phyloP scores from a whole-genome alignment of 2,888 invertebrate genomes.

The Lobophora halterata region DNA sequence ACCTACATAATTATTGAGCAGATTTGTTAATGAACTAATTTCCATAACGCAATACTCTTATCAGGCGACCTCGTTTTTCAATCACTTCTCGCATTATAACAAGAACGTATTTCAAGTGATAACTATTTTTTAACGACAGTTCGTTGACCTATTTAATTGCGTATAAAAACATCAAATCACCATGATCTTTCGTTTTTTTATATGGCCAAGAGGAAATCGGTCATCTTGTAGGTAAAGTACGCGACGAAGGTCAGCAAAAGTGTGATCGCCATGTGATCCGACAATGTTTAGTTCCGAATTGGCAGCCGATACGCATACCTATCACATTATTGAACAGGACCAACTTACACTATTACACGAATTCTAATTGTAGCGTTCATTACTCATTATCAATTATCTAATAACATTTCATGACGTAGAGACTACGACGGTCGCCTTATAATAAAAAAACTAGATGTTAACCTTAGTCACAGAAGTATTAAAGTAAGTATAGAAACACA shows the following conservation, averaged over 20 bases:
- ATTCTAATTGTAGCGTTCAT: slow-evolving; percentile 10
- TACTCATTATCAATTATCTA: slow-evolving; percentile 16
- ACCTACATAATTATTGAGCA: slow-evolving; percentile 7
- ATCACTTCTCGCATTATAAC: slow-evolving; percentile 13
- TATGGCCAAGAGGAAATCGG: not conserved
- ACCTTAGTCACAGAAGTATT: too few relatives aligned
- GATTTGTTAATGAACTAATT: slow-evolving; percentile 4
- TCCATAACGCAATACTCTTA: slow-evolving; percentile 29
- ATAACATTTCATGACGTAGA: slow-evolving; percentile 3
- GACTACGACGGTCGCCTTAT: slow-evolving; percentile 2
- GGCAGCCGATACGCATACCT: slow-evolving; percentile 18
- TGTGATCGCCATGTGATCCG: slow-evolving; percentile 12
- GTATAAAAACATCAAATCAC: slow-evolving; percentile 10
- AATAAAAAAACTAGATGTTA: too few relatives aligned
- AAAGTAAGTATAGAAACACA: too few relatives aligned
- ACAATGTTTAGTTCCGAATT: slow-evolving; percentile 10
- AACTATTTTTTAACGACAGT: slow-evolving; percentile 13
- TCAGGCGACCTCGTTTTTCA: slow-evolving; percentile 32
- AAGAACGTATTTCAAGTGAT: slow-evolving; percentile 10
- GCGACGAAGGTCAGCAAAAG: slow-evolving; percentile 10
- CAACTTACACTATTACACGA: slow-evolving; percentile 8
- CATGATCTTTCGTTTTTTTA: not conserved
- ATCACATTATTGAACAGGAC: slow-evolving; percentile 4
- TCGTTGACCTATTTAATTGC: slow-evolving; percentile 31
- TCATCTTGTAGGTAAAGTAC: not conserved